Evolutionary conservation across 2,797 vertebrate genomes (phyloP), one percentile per base, ranked within the genome.

Genomic region (Thunnus albacares): DNA sequence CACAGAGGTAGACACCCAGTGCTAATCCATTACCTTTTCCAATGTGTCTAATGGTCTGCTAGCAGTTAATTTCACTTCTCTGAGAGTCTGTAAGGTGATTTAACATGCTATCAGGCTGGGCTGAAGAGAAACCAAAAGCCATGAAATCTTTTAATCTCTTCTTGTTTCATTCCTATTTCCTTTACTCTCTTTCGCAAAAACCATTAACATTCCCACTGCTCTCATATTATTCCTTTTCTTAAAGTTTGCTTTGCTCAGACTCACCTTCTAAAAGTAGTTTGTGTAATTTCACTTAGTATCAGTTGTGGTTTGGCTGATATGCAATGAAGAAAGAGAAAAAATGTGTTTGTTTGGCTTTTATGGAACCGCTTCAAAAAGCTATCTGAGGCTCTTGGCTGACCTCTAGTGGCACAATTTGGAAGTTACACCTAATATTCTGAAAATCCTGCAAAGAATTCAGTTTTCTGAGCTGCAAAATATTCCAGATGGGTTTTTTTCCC

Each of bases 361-460:
- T 58, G 13, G 1, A 11, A 12, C 17, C 6, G 28, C 24, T 64
- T 53, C 17, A 6, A 0, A 18, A 51, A 45, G 17, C 0, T 38
- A 62, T 76, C 15, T 15, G 30, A 90, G 81, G 92, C 38, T 80
- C 43, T 60, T 73, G 65, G 17, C 76, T 88, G 88, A 56, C 86
- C 71, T 90, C 93, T 93, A 73, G 83, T 76, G 93, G 84, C 6
- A 0, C 0, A 7, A 2, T 1, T 11, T 0, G 3, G 2, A 17
- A 1, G 9, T 69, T 64, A 83, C 85, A 85, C 3, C n/a, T 1
- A 67, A 9, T 6, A 3, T 35, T 12, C 11, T n/a, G 14, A 43
- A 35, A 35, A 22, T 4, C 53, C n/a, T 30, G 6, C 15, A 10
- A 5, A 33, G 28, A 30, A 17, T 17, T n/a, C 10, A 0, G 0